Conservation (phyloP, 2,113 vertebrate genomes). For the Theristicus caerulescens region DNA sequence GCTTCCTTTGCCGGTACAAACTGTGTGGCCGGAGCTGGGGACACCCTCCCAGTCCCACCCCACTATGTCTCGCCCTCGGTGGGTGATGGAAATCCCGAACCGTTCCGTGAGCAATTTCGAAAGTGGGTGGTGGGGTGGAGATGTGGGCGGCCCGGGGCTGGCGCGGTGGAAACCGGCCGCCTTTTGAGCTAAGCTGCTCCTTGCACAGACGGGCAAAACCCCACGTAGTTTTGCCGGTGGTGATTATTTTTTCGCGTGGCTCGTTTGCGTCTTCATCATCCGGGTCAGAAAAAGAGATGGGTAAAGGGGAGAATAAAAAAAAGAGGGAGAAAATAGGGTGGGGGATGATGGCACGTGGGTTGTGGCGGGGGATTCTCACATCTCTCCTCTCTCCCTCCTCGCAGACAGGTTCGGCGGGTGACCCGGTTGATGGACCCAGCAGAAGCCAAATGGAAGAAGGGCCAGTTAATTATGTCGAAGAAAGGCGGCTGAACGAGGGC, state of each 20-base stretch:
- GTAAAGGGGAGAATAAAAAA: background rate
- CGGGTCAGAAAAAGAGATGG: background rate
- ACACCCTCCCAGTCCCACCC: background rate
- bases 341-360: rapidly evolving
- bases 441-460: conserved; percentile 98
- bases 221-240: rapidly evolving
- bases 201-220: background rate
- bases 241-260: background rate
- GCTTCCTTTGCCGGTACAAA: background rate
- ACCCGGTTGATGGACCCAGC: conserved; percentile 94
- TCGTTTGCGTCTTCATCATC: rapidly evolving
- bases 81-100: background rate
- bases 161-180: background rate
- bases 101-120: background rate
- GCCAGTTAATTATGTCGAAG: conserved; percentile 92
- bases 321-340: background rate
- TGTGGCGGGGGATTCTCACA: rapidly evolving
- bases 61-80: rapidly evolving
- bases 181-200: background rate
- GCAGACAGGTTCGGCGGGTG: conserved; percentile 87
- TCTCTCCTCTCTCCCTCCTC: background rate
- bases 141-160: background rate
- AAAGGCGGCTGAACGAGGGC: conserved; percentile 83
- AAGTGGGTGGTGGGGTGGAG: background rate
- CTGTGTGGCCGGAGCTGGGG: rapidly evolving